Percentiles rank a stretch among this genome's conserved stretches.
Evolutionary conservation across 2,888 invertebrate genomes (phyloP).

Genomic region (Odontocolon sp.): DNA sequence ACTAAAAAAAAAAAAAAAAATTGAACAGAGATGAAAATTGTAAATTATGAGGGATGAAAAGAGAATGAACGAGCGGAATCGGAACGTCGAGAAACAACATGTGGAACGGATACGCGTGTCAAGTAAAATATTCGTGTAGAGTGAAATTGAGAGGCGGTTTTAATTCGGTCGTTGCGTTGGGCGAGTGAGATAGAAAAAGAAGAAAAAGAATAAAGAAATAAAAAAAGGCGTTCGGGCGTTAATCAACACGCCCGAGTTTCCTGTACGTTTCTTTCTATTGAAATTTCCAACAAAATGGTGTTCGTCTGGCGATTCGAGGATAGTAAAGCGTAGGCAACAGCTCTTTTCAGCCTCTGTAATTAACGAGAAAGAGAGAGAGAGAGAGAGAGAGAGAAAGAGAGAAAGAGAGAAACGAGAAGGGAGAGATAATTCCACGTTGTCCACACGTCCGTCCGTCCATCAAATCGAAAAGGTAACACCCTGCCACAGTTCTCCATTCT

Average conservation of each 20-base stretch:
- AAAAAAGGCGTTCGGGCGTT: constrained; percentile 31
- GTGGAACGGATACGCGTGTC: constrained; percentile 70
- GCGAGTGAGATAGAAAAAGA: neutral
- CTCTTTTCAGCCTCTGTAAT: constrained; percentile 37
- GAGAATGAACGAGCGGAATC: constrained; percentile 27
- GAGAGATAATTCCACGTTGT: constrained; percentile 75
- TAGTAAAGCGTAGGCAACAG: neutral
- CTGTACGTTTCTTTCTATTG: constrained; percentile 66
- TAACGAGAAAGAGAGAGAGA: constrained; percentile 43
- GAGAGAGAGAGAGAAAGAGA: constrained; percentile 51
- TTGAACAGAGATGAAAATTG: neutral
- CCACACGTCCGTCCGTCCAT: constrained; percentile 66
- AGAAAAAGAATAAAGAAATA: neutral
- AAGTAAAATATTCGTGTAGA: constrained; percentile 51
- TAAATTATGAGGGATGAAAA: neutral
- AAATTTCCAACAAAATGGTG: constrained; percentile 72
- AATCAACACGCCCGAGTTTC: constrained; percentile 67
- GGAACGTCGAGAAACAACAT: constrained; percentile 49
- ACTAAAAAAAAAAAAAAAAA: constrained; percentile 9
- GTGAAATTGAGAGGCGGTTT: constrained; percentile 39
- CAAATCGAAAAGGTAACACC: constrained; percentile 66
- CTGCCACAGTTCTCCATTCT: constrained; percentile 39
- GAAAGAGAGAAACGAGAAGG: constrained; percentile 56
- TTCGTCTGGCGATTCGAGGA: constrained; percentile 49
- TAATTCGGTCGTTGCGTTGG: constrained; percentile 28